These are phyloP conservation scores for Lepidurus couesii DNA, from an alignment of 1,140 invertebrate species.

Conservation along the genomic window DNA sequence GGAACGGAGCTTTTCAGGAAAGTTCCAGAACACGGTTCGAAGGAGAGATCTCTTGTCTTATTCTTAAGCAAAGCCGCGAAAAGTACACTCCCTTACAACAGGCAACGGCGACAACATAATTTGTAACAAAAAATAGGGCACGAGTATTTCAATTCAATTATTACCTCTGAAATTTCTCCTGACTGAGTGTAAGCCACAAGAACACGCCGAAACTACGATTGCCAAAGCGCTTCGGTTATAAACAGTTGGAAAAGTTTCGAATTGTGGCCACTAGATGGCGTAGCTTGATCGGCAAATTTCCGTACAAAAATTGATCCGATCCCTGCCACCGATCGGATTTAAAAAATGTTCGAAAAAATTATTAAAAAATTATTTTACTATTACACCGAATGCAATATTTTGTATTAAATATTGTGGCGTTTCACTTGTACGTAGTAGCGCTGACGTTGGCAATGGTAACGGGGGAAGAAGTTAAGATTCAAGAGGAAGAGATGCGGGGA, in stretches of 20 bases:
- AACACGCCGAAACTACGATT: background rate
- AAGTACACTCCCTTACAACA: background rate
- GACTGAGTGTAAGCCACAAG: background rate
- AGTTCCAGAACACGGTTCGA: no score
- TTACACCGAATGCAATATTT: no score
- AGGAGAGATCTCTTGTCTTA: no score
- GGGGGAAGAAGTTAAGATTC: no score
- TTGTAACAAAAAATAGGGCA: background rate
- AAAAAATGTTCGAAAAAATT: no score
- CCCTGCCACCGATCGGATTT: background rate
- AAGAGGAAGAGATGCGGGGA: no score
- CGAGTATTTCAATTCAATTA: background rate
- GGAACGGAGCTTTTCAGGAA: no score
- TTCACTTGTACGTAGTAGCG: slow-evolving; percentile 8
- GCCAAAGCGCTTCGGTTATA: background rate
- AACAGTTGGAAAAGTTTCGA: no score
- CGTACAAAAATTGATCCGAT: slow-evolving; percentile 19
- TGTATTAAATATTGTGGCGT: background rate
- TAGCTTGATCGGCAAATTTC: no score
- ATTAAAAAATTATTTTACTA: no score
- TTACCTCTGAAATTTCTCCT: background rate
- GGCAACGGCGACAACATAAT: background rate
- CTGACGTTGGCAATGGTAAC: background rate
- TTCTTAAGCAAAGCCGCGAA: background rate
- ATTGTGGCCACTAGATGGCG: no score